Evolutionary conservation across 2,113 vertebrate genomes (phyloP).

Genomic region (Emberiza fucata): DNA sequence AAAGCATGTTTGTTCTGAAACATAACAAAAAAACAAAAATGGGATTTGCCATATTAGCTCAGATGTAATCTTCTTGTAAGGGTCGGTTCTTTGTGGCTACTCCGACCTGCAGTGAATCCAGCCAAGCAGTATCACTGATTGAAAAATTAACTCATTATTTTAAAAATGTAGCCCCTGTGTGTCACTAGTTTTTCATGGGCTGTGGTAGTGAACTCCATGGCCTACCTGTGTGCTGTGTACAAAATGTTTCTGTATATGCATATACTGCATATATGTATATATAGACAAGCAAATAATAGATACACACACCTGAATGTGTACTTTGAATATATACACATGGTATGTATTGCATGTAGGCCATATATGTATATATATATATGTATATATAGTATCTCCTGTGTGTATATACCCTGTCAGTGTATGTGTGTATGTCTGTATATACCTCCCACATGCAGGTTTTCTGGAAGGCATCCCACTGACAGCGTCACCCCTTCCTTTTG

Average conservation of each 20-base stretch:
- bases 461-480: constrained; percentile 23
- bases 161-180: not conserved
- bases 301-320: not conserved
- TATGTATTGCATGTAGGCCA: not conserved
- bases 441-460: not conserved
- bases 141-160: not conserved
- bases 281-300: not conserved
- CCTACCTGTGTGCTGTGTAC: not conserved
- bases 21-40: not conserved
- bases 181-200: not conserved
- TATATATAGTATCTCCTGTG: not conserved
- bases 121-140: not conserved
- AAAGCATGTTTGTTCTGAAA: not conserved
- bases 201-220: not conserved
- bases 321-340: not conserved
- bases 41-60: not conserved
- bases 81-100: not conserved
- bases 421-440: not conserved
- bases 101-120: not conserved
- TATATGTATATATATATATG: not conserved
- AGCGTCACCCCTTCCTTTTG: constrained; percentile 43
- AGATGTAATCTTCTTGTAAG: not conserved
- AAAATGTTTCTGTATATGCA: not conserved
- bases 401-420: not conserved
- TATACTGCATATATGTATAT: not conserved